Conservation (phyloP, 2,888 invertebrate genomes). For the Oligia strigilis region DNA sequence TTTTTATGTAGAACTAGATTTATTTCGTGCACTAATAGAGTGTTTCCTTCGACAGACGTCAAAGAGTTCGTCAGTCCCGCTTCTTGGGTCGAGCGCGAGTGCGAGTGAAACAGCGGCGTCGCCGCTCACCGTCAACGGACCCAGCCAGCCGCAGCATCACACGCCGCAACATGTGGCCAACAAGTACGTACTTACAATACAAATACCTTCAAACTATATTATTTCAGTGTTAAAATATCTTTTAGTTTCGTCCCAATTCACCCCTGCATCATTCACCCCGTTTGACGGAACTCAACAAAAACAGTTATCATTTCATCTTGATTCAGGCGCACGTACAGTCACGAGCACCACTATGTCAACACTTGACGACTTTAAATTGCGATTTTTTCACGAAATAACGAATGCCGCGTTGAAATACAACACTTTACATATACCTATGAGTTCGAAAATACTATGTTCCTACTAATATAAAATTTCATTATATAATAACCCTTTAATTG, state of each 20-base stretch:
- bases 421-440: too few relatives aligned
- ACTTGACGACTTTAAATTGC: too few relatives aligned
- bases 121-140: slow-evolving; percentile 86
- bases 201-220: too few relatives aligned
- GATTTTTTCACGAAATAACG: too few relatives aligned
- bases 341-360: too few relatives aligned
- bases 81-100: slow-evolving; percentile 68
- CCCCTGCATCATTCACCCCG: too few relatives aligned
- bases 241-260: too few relatives aligned
- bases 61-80: slow-evolving; percentile 76
- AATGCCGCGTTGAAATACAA: too few relatives aligned
- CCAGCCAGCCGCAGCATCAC: slow-evolving; percentile 76
- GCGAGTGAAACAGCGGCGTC: slow-evolving; percentile 77
- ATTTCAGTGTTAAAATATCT: too few relatives aligned
- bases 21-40: slow-evolving; percentile 1
- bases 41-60: slow-evolving; percentile 70
- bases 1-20: not conserved
- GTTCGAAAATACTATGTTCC: too few relatives aligned
- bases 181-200: slow-evolving; percentile 73
- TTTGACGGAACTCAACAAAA: not conserved
- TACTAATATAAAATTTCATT: too few relatives aligned
- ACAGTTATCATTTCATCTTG: not conserved
- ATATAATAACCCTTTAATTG: too few relatives aligned
- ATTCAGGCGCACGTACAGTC: not conserved
- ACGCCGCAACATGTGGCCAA: slow-evolving; percentile 84